A percentile compares a stretch with the other conserved stretches of the same genome.
Evolutionary conservation across 2,113 vertebrate genomes (phyloP).

Genomic region (Anas platyrhynchos): DNA sequence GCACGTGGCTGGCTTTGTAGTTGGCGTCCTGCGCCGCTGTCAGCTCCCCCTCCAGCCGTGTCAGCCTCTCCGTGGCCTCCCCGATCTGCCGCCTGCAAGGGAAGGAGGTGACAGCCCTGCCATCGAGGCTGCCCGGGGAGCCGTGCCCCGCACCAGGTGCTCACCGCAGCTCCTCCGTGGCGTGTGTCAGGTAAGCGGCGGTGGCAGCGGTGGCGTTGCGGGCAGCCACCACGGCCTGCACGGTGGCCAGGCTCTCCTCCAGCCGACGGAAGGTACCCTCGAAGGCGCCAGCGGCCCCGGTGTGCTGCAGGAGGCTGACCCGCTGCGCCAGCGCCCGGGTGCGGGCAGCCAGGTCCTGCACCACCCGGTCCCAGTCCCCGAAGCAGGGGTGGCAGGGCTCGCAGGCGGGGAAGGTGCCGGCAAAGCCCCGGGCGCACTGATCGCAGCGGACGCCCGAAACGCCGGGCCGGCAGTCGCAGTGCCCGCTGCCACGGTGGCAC

Average conservation of each 20-base stretch:
- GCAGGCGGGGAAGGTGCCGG: constrained; percentile 90
- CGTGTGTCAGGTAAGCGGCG: constrained; percentile 79
- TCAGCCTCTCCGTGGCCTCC: constrained; percentile 88
- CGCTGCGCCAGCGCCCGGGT: constrained; percentile 81
- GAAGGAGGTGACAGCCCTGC: not conserved
- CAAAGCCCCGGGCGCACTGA: constrained; percentile 94
- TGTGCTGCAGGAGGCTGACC: constrained; percentile 86
- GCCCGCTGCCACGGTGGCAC: constrained; percentile 88
- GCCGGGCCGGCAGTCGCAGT: constrained; percentile 90
- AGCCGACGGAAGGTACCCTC: constrained; percentile 84
- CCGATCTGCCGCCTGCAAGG: constrained; percentile 82
- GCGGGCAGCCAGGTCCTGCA: constrained; percentile 89
- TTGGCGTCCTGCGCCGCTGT: constrained; percentile 90
- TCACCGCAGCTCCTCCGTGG: constrained; percentile 91
- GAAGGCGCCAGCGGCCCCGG: constrained; percentile 85
- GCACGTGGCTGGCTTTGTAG: constrained; percentile 88
- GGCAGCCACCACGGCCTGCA: constrained; percentile 82
- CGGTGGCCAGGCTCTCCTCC: constrained; percentile 85
- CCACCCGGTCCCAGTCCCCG: constrained; percentile 96
- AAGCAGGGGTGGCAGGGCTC: constrained; percentile 95
- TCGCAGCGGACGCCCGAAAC: constrained; percentile 95
- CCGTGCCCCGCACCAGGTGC: rapidly evolving
- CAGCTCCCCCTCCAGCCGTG: constrained; percentile 87
- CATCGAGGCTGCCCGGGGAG: rapidly evolving
- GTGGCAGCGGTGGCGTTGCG: constrained; percentile 85